Evolutionary conservation across 2,888 invertebrate species (phyloP), one percentile per base, ranked within the genome.

Genomic region (Stenodema calcarata): DNA sequence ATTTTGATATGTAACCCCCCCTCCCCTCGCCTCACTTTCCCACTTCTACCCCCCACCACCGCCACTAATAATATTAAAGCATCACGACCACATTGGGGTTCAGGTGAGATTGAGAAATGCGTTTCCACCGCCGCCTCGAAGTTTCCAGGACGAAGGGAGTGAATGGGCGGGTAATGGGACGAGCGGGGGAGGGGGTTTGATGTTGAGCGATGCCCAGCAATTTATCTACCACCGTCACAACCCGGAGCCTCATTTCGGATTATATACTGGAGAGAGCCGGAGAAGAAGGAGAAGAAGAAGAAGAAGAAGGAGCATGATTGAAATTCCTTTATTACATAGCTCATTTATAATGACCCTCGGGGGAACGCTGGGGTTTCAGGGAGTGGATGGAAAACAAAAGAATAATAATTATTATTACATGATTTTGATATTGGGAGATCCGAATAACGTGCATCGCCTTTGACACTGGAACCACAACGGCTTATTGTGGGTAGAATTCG

Each of bases 101-200:
- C 84, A 73, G 84, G 84, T 84, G 84, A 84, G 44, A 23, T 78
- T 86, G 86, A 86, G 79, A 79, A 86, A 86, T 78, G 86, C 27
- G 76, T 62, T 86, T 78, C 86, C 54, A 70, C 83, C 73, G 50
- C 69, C 41, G 50, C 69, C 41, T 27, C 28, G 75, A 30, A 73
- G 54, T 75, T 73, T 35, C 86, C 42, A 41, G 78, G 23, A 16
- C 9, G n/a, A 50, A 16, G 80, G 54, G 42, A 80, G 50, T n/a
- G 41, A n/a, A n/a, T 14, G 35, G 35, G 73, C 30, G 18, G 4
- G 2, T 27, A 28, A n/a, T n/a, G 23, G 69, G 41, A 2, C 6
- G 83, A 44, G 7, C 35, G 70, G 44, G 42, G 44, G 23, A 16
- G 70, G 87, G 87, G 88, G 88, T 82, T 69, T 86, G 88, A 79